phyloP scores from a whole-genome alignment of 2,113 vertebrate genomes.

The Lophura nycthemera region DNA sequence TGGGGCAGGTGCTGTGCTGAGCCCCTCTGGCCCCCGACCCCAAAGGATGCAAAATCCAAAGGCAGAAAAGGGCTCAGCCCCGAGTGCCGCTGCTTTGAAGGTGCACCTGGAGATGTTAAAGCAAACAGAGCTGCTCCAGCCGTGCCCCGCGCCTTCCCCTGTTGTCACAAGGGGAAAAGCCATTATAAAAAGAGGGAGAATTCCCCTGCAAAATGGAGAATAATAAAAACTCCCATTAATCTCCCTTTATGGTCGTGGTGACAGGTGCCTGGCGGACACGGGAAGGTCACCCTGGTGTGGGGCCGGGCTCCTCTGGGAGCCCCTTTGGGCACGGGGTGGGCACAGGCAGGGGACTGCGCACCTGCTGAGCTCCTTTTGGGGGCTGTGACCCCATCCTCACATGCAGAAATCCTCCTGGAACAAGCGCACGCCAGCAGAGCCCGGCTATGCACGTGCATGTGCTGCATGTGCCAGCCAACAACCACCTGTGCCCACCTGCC shows the following conservation, averaged over 20 bases:
- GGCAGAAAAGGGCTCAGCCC: not conserved
- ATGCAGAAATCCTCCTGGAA: not conserved
- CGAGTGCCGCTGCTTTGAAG: slow-evolving; percentile 26
- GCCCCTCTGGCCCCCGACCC: not conserved
- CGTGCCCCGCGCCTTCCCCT: not conserved
- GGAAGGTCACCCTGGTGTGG: slow-evolving; percentile 64
- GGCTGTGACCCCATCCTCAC: not conserved
- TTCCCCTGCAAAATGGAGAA: slow-evolving; percentile 53
- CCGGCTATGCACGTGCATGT: not conserved
- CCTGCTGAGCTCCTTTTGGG: not conserved
- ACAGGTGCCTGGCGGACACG: not conserved
- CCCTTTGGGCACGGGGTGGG: not conserved
- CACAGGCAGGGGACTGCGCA: not conserved
- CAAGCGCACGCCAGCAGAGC: not conserved
- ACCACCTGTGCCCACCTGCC: not conserved
- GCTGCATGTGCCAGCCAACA: not conserved
- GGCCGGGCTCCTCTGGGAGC: not conserved
- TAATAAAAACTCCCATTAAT: slow-evolving; percentile 59
- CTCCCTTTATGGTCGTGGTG: slow-evolving; percentile 29
- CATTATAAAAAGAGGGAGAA: slow-evolving; percentile 54
- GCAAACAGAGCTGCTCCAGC: slow-evolving; percentile 35
- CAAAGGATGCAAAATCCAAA: not conserved
- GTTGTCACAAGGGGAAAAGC: not conserved
- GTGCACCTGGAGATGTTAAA: slow-evolving; percentile 16
- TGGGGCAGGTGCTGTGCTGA: not conserved